Conservation (phyloP, 2,797 vertebrate species). For the Bradypodion pumilum region DNA sequence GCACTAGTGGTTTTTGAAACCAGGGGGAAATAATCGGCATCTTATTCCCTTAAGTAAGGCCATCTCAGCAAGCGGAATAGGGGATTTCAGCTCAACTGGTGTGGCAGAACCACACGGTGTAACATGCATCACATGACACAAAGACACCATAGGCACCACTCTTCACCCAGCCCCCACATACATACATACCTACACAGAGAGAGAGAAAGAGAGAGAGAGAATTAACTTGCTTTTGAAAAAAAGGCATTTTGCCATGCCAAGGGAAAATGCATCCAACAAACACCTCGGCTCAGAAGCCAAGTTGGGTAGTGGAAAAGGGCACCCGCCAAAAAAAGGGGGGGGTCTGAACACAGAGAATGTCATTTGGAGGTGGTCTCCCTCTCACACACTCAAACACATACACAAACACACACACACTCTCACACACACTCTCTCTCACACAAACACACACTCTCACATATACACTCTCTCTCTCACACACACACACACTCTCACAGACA, state of each 20-base stretch:
- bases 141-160: not conserved
- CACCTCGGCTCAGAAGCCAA: too few relatives aligned
- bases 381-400: not conserved
- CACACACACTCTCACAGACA: too few relatives aligned
- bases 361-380: constrained; percentile 56
- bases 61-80: not conserved
- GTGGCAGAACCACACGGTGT: not conserved
- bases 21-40: not conserved
- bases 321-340: not conserved
- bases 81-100: not conserved
- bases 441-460: too few relatives aligned
- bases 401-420: too few relatives aligned
- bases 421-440: too few relatives aligned
- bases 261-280: not conserved
- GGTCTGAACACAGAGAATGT: constrained; percentile 37
- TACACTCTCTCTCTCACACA: too few relatives aligned
- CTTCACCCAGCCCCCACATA: too few relatives aligned
- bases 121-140: not conserved
- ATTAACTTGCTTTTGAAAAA: not conserved
- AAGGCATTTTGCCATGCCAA: not conserved
- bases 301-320: not conserved
- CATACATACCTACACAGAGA: too few relatives aligned
- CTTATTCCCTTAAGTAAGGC: not conserved
- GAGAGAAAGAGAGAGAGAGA: too few relatives aligned
- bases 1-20: not conserved